Conservation (phyloP, 2,113 vertebrate genomes). For the Chiloscyllium plagiosum region DNA sequence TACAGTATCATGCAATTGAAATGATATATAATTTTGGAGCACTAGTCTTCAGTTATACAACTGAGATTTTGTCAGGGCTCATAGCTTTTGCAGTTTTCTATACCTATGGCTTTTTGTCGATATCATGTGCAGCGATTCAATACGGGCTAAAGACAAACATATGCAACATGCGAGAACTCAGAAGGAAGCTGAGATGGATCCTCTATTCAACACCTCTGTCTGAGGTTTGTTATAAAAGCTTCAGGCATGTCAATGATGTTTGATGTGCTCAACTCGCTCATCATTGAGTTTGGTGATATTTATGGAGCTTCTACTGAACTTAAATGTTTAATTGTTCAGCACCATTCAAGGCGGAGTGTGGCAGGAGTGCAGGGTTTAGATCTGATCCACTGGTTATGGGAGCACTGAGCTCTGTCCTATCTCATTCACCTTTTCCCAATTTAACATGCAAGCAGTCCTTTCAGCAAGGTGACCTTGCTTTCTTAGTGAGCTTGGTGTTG, state of each 20-base stretch:
- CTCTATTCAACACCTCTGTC: not conserved
- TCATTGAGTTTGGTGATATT: not conserved
- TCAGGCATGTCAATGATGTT: too few species aligned
- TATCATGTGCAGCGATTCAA: not conserved
- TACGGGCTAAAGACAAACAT: not conserved
- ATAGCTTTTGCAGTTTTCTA: not conserved
- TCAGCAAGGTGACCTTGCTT: not conserved
- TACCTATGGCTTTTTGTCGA: not conserved
- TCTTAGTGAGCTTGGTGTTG: not conserved
- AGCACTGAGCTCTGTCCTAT: not conserved
- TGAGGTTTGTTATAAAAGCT: not conserved
- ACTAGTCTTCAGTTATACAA: too few species aligned
- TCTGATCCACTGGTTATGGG: not conserved
- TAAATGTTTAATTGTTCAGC: not conserved
- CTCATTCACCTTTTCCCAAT: too few species aligned
- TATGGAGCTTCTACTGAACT: not conserved
- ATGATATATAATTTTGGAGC: too few species aligned
- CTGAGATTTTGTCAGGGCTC: not conserved
- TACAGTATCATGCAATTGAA: too few species aligned
- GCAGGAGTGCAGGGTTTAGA: not conserved
- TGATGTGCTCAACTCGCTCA: too few species aligned
- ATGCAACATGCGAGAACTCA: not conserved
- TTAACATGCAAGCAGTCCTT: not conserved
- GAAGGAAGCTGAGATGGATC: not conserved
- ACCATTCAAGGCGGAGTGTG: not conserved